These are phyloP conservation scores for Megastigmus dorsalis DNA, from an alignment of 2,888 invertebrate species.

Conservation along the genomic window DNA sequence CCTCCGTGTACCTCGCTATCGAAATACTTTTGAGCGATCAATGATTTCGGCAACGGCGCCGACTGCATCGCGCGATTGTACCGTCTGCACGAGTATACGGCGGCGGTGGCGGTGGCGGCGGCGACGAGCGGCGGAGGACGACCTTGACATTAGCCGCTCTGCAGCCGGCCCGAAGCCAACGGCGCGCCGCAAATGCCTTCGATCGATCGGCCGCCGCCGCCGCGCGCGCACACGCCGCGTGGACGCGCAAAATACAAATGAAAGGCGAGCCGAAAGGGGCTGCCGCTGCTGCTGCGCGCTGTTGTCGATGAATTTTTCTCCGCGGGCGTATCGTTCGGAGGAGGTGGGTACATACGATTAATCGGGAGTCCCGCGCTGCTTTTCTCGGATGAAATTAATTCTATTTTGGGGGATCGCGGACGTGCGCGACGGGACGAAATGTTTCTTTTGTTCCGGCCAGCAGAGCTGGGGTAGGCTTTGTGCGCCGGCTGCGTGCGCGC, in stretches of 20 bases:
- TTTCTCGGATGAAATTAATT: constrained; percentile 17
- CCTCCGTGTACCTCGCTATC: constrained; percentile 7
- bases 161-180: background rate
- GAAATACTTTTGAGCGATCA: constrained; percentile 39
- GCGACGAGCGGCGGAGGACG: no score
- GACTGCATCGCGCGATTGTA: no score
- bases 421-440: no score
- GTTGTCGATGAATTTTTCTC: background rate
- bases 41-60: constrained; percentile 31
- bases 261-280: background rate
- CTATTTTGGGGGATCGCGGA: constrained; percentile 21
- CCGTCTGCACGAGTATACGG: no score
- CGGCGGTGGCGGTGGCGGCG: no score
- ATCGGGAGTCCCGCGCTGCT: background rate
- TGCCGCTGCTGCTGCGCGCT: background rate
- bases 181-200: constrained; percentile 23
- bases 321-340: background rate
- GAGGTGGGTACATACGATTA: constrained; percentile 10
- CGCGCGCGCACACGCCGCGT: background rate
- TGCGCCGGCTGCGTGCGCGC: no score
- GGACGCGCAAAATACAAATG: constrained; percentile 33
- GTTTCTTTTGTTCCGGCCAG: no score
- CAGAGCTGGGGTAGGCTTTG: no score
- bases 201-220: constrained; percentile 23
- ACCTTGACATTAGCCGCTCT: constrained; percentile 39